phyloP scores from a whole-genome alignment of 2,113 vertebrate genomes.

The Scomber scombrus region DNA sequence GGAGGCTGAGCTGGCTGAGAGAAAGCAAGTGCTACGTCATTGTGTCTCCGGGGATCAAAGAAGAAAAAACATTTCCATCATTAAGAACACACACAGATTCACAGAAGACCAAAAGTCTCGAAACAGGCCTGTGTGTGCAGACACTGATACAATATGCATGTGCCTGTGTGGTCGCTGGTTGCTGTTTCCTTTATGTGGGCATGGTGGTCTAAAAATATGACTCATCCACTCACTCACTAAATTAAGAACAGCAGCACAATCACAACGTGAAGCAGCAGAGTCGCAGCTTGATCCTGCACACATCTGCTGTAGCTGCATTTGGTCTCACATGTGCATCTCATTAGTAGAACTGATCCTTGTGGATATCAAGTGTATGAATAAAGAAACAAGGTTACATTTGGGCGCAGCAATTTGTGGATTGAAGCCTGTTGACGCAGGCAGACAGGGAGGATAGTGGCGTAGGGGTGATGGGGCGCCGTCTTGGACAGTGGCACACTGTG shows the following conservation, averaged over 20 bases:
- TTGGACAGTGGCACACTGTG: slow-evolving; percentile 52
- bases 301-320: slow-evolving; percentile 27
- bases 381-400: not conserved
- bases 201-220: slow-evolving; percentile 28
- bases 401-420: slow-evolving; percentile 3
- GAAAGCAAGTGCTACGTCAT: not conserved
- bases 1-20: not conserved
- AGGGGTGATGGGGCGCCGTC: not conserved
- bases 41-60: not conserved
- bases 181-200: not conserved
- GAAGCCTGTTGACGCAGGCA: not conserved
- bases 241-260: slow-evolving; percentile 12
- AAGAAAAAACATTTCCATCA: not conserved
- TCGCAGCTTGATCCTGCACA: slow-evolving; percentile 10
- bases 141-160: not conserved
- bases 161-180: not conserved
- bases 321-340: slow-evolving; percentile 23
- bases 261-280: slow-evolving; percentile 11
- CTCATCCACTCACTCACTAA: slow-evolving; percentile 39
- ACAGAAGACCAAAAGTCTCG: not conserved
- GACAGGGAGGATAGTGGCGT: slow-evolving; percentile 4
- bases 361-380: slow-evolving; percentile 2
- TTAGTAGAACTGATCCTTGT: not conserved
- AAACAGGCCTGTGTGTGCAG: not conserved
- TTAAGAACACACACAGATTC: not conserved